Percentiles rank a stretch among this genome's conserved stretches.
Evolutionary conservation across 2,888 invertebrate genomes (phyloP).

Genomic region (Vandiemenella viatica): DNA sequence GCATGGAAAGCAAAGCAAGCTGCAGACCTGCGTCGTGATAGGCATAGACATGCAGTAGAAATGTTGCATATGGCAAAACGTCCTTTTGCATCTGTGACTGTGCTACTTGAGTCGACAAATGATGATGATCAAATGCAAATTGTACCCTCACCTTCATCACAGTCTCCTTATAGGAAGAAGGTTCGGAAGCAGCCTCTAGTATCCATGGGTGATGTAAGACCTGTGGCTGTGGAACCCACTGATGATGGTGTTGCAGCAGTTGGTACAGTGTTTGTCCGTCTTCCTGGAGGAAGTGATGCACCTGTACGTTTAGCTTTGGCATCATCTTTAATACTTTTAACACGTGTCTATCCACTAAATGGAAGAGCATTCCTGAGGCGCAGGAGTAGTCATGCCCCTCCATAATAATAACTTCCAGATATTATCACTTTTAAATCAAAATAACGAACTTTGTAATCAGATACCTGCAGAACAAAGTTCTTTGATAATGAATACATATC

Average conservation of each 20-base stretch:
- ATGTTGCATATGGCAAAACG: slow-evolving; percentile 94
- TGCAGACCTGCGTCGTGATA: slow-evolving; percentile 69
- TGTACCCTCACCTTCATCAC: slow-evolving; percentile 3
- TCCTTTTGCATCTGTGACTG: slow-evolving; percentile 76
- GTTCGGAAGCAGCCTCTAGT: slow-evolving; percentile 8
- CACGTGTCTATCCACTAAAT: slow-evolving; percentile 42
- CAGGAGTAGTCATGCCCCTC: slow-evolving; percentile 34
- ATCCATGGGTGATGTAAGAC: slow-evolving; percentile 43
- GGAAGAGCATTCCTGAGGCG: slow-evolving; percentile 42
- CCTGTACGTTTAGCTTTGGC: slow-evolving; percentile 67
- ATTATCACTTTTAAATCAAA: neutral
- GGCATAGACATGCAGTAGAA: slow-evolving; percentile 81
- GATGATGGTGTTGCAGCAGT: slow-evolving; percentile 82
- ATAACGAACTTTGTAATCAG: too few relatives aligned
- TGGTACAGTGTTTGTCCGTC: slow-evolving; percentile 73
- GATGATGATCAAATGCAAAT: neutral
- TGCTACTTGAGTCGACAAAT: slow-evolving; percentile 23
- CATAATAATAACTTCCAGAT: slow-evolving; percentile 1
- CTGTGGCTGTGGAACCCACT: slow-evolving; percentile 83
- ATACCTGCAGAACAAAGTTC: too few relatives aligned
- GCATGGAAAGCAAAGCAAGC: slow-evolving; percentile 94
- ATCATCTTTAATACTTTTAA: slow-evolving; percentile 60
- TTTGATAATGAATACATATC: too few relatives aligned
- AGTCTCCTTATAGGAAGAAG: slow-evolving; percentile 20
- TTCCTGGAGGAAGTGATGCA: slow-evolving; percentile 71